Conservation (phyloP, 92 coral and sea anemone species). For the Phenganax stokvisi region DNA sequence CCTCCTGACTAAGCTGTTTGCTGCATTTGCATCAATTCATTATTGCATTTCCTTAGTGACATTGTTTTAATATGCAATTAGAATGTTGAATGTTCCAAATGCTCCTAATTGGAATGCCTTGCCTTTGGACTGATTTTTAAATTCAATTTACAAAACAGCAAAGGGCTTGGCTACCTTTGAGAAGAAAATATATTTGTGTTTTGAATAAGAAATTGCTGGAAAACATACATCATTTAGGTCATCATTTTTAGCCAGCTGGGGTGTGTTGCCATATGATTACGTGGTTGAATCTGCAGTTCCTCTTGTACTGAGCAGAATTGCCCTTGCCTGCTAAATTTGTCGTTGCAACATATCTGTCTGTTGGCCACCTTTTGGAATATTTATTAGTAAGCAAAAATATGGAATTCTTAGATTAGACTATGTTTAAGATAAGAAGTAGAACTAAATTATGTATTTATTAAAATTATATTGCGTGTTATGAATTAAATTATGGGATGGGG, state of each 20-base stretch:
- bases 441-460: conserved; percentile 10
- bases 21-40: not conserved
- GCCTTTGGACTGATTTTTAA: not conserved
- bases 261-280: not conserved
- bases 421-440: not conserved
- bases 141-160: not conserved
- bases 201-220: too few relatives aligned
- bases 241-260: not conserved
- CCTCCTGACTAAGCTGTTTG: not conserved
- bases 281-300: too few relatives aligned
- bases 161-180: too few relatives aligned
- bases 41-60: not conserved
- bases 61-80: not conserved
- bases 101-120: not conserved
- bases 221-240: not conserved
- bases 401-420: not conserved
- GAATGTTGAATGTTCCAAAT: not conserved
- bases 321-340: too few relatives aligned
- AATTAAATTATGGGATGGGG: not conserved
- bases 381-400: not conserved
- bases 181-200: too few relatives aligned
- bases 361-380: not conserved
- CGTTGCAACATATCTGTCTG: not conserved
- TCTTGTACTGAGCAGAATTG: too few relatives aligned
- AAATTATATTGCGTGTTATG: not conserved